phyloP scores from a whole-genome alignment of 2,888 invertebrate species.

The Erebia epiphron region DNA sequence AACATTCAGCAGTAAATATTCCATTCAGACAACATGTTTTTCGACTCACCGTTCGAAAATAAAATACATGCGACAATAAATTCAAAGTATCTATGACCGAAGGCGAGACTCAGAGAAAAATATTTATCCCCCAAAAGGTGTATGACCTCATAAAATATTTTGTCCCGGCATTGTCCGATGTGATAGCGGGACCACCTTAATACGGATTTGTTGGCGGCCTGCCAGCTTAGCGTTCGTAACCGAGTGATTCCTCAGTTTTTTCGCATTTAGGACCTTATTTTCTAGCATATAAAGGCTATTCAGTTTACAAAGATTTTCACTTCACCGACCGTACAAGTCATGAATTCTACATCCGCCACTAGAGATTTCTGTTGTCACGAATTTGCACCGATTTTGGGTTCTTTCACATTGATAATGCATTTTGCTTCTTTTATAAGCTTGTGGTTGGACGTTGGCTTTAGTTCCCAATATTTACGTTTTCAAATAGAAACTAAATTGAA shows the following conservation, averaged over 20 bases:
- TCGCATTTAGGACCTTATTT: conserved; percentile 24
- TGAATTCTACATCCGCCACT: conserved; percentile 52
- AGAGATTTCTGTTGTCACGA: conserved; percentile 46
- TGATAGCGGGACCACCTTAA: conserved; percentile 51
- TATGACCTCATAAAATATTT: conserved; percentile 35
- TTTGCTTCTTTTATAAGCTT: conserved; percentile 31
- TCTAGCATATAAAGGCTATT: conserved; percentile 19
- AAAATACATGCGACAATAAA: conserved; percentile 21
- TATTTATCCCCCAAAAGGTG: conserved; percentile 28
- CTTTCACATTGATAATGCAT: conserved; percentile 43
- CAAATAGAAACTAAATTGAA: neutral
- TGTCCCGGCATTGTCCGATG: conserved; percentile 43
- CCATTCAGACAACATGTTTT: conserved; percentile 24
- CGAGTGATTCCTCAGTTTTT: conserved; percentile 8
- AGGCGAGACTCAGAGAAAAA: conserved; percentile 21
- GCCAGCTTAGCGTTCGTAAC: conserved; percentile 52
- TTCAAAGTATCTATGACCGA: conserved; percentile 25
- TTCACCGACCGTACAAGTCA: conserved; percentile 43
- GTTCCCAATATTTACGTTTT: conserved; percentile 8
- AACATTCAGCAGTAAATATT: conserved; percentile 19
- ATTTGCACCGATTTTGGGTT: conserved; percentile 45
- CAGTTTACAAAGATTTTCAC: conserved; percentile 2
- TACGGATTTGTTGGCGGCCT: conserved; percentile 63
- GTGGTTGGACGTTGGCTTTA: conserved; percentile 10
- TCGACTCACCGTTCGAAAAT: conserved; percentile 15